Conservation (phyloP, 2,888 invertebrate genomes). For the Lithophane socia region DNA sequence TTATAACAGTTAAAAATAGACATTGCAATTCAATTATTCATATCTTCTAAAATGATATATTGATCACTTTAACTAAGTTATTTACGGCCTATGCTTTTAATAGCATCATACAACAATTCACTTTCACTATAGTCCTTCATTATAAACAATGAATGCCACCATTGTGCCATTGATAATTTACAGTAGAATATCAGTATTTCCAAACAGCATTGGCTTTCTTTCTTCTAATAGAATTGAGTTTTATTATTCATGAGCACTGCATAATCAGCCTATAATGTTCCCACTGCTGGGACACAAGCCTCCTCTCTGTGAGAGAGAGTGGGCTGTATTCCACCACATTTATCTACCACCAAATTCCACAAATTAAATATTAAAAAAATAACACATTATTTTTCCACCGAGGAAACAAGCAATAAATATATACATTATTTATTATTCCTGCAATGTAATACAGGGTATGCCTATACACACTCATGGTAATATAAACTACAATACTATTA, state of each 20-base stretch:
- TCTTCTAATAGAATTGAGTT: background rate
- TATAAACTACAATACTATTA: background rate
- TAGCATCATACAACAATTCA: constrained; percentile 1
- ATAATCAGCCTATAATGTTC: no score
- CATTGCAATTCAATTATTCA: background rate
- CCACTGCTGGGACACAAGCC: no score
- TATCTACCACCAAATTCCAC: background rate
- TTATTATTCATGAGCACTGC: background rate
- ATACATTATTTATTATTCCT: constrained; percentile 1
- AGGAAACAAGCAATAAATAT: background rate
- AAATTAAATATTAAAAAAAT: background rate
- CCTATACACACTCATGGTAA: background rate
- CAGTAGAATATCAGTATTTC: background rate
- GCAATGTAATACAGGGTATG: background rate
- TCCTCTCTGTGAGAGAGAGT: no score
- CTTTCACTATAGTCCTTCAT: constrained; percentile 23
- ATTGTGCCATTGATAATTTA: constrained; percentile 3
- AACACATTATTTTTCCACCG: background rate
- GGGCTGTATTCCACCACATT: background rate
- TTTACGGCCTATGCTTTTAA: background rate
- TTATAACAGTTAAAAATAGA: background rate
- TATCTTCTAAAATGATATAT: background rate
- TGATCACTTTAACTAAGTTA: background rate
- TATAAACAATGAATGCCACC: constrained; percentile 4
- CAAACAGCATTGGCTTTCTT: background rate